phyloP scores from a whole-genome alignment of 1,140 invertebrate genomes.

The Eulimnadia texana region DNA sequence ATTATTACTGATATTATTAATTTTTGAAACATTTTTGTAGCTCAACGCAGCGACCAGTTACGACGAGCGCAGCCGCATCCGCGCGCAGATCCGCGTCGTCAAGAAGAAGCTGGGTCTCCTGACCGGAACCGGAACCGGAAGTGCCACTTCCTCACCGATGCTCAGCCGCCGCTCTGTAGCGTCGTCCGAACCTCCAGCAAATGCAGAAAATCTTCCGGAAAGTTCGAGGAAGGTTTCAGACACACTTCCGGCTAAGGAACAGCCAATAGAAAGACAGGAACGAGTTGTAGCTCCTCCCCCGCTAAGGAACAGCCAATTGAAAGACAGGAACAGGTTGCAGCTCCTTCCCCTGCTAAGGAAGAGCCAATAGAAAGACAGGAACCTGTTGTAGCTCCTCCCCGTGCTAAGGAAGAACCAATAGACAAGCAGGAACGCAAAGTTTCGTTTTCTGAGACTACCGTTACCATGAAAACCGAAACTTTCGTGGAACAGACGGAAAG shows the following conservation, averaged over 20 bases:
- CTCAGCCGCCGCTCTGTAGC: neutral
- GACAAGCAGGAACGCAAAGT: neutral
- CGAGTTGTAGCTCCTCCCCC: too few relatives aligned
- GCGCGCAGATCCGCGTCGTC: conserved; percentile 52
- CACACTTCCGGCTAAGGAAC: neutral
- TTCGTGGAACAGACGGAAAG: neutral
- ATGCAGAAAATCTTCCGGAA: too few relatives aligned
- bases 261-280: too few relatives aligned
- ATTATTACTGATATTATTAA: too few relatives aligned
- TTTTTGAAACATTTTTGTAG: too few relatives aligned
- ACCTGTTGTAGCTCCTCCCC: neutral
- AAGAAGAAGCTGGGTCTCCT: conserved; percentile 17
- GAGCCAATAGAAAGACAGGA: neutral
- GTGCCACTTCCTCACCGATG: conserved; percentile 4
- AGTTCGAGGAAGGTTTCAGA: too few relatives aligned
- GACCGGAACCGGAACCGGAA: neutral
- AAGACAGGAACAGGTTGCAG: too few relatives aligned
- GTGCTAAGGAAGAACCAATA: neutral
- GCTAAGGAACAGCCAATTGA: too few relatives aligned
- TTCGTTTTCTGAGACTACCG: neutral
- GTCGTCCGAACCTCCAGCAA: neutral
- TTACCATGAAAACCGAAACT: neutral
- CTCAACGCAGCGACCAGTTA: conserved; percentile 55
- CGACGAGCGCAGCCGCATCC: conserved; percentile 52
- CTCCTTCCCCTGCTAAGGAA: neutral